Base-by-base conservation (phyloP, 2,797 vertebrate species). In the Streptopelia turtur region DNA sequence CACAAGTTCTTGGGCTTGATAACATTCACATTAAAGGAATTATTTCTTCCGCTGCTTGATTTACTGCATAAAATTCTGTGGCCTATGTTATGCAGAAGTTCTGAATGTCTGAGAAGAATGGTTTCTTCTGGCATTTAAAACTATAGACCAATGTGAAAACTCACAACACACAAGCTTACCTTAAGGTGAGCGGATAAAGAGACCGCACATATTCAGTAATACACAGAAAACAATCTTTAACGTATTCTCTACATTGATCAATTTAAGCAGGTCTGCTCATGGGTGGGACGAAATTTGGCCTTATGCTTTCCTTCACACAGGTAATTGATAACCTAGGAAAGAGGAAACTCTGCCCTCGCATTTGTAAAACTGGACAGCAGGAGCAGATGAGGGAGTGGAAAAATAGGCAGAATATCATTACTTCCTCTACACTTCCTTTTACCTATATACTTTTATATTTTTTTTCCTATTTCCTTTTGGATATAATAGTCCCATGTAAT, bases 1-100 rank as follows among this genome's bases (percentile, higher is more conserved):
- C 89, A 94, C 70, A 93, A 86, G 87, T 61, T 90, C 91, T 78
- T 43, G n/a, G 66, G 43, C 25, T 83, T 90, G 72, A 37, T 78
- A 81, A 75, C 59, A 63, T 27, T 89, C 5, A 14, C 25, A 61
- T 83, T 75, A 81, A 33, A 82, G 22, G 47, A 45, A 59, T 68
- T 9, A 85, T 88, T 90, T 83, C 56, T 81, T 90, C 63, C 21
- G 30, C 30, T 65, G 14, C 23, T 76, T 88, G 52, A 79, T 90
- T 60, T 81, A 28, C 39, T 23, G 47, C 21, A 25, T 68, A 78
- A 91, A 83, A 91, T 78, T 43, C 52, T 25, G 3, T 52, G 47
- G 66, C 43, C 25, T 59, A 6, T 22, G 30, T 66, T 85, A 78
- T n/a, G 30, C 10, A 87, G 61, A 89, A 93, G 10, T 16, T 69